A percentile compares a stretch with the other conserved stretches of the same genome.
These are phyloP conservation scores for Lymantria monacha DNA, from an alignment of 2,888 invertebrate species.

Conservation along the genomic window DNA sequence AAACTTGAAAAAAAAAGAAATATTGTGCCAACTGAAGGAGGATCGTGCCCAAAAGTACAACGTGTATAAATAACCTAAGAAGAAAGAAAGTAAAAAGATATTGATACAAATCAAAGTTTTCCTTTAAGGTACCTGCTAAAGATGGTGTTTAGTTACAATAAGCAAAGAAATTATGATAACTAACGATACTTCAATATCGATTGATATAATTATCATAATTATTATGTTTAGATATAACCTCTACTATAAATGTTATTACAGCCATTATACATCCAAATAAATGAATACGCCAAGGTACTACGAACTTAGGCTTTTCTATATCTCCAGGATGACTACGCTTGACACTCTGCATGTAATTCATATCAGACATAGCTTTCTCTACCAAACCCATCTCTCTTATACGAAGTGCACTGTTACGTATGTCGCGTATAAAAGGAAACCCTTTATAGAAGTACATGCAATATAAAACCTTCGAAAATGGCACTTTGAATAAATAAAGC, in stretches of 20 bases:
- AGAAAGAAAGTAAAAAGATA: too few species aligned
- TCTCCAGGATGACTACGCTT: constrained; percentile 18
- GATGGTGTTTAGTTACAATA: too few species aligned
- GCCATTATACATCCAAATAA: constrained; percentile 35
- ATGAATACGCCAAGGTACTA: constrained; percentile 47
- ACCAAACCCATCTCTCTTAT: constrained; percentile 52
- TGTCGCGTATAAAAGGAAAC: constrained; percentile 42
- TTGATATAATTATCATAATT: background rate
- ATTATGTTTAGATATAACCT: constrained; percentile 17
- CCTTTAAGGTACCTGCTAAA: too few species aligned
- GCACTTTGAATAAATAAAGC: constrained; percentile 33
- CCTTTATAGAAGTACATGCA: constrained; percentile 57
- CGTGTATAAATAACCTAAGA: too few species aligned
- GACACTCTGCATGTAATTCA: constrained; percentile 22
- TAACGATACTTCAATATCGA: background rate
- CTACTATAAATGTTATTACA: constrained; percentile 29
- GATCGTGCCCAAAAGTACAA: too few species aligned
- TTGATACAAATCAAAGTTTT: too few species aligned
- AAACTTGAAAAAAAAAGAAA: too few species aligned
- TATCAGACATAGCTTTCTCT: constrained; percentile 24
- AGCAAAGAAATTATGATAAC: too few species aligned
- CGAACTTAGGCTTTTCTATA: constrained; percentile 15
- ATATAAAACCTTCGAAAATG: constrained; percentile 46
- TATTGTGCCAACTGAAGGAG: too few species aligned
- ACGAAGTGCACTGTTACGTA: constrained; percentile 35